These are phyloP conservation scores for Siniperca scherzeri DNA, from an alignment of 2,797 vertebrate species.

Conservation along the genomic window DNA sequence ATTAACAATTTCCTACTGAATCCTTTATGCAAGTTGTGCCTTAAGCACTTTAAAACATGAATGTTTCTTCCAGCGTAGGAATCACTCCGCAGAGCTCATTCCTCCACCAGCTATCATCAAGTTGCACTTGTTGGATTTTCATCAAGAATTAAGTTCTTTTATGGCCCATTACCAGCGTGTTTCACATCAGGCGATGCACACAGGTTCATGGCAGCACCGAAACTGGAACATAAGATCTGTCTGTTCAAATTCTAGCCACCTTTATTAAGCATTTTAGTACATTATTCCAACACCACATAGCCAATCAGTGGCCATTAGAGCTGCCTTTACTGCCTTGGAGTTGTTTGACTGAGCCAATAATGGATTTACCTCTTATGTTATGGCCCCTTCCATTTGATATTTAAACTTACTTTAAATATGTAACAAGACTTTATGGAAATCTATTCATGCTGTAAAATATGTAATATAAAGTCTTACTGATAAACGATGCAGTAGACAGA, in stretches of 20 bases:
- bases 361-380: not conserved
- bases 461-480: not conserved
- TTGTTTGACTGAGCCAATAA: conserved; percentile 1
- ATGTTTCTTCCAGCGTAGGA: conserved; percentile 4
- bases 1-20: not conserved
- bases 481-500: not conserved
- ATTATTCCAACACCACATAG: not conserved
- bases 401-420: not conserved
- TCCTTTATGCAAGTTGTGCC: not conserved
- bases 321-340: not conserved
- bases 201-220: not conserved
- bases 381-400: not conserved
- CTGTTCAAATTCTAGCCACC: not conserved
- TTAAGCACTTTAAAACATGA: not conserved
- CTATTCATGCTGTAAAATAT: not conserved
- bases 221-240: not conserved
- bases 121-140: not conserved
- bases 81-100: not conserved
- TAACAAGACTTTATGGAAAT: not conserved
- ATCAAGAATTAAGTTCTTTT: not conserved
- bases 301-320: not conserved
- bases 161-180: not conserved
- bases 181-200: not conserved
- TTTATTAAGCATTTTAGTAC: not conserved
- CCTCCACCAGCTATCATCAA: not conserved